Conservation (phyloP, 2,888 invertebrate species). For the Lasioglossum marginatum region DNA sequence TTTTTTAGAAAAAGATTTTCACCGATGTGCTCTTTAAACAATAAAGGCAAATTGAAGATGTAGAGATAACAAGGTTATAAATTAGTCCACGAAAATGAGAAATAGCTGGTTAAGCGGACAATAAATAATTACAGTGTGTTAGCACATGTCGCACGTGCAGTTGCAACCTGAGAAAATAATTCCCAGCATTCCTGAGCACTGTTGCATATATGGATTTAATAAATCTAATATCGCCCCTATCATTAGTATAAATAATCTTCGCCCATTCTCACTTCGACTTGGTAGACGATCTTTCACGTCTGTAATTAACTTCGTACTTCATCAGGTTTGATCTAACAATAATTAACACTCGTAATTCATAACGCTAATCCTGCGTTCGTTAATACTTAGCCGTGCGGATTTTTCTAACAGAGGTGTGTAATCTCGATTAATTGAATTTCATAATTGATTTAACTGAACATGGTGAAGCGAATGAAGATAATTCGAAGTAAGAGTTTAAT, state of each 20-base stretch:
- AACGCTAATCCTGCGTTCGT: background rate
- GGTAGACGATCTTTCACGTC: background rate
- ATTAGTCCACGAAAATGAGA: background rate
- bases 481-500: background rate
- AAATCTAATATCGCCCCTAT: conserved; percentile 9
- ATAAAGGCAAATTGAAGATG: background rate
- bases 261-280: background rate
- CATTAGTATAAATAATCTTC: background rate
- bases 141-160: background rate
- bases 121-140: background rate
- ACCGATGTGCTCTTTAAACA: background rate
- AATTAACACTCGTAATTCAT: background rate
- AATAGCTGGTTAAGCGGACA: background rate
- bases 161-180: conserved; percentile 12
- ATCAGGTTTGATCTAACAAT: background rate
- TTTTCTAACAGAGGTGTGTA: background rate
- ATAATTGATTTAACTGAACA: background rate
- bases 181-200: background rate
- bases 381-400: background rate
- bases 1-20: background rate
- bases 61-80: background rate
- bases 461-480: background rate
- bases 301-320: background rate
- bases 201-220: conserved; percentile 10
- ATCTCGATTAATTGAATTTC: background rate